phyloP scores from a whole-genome alignment of 2,113 vertebrate species.

The Etheostoma spectabile region DNA sequence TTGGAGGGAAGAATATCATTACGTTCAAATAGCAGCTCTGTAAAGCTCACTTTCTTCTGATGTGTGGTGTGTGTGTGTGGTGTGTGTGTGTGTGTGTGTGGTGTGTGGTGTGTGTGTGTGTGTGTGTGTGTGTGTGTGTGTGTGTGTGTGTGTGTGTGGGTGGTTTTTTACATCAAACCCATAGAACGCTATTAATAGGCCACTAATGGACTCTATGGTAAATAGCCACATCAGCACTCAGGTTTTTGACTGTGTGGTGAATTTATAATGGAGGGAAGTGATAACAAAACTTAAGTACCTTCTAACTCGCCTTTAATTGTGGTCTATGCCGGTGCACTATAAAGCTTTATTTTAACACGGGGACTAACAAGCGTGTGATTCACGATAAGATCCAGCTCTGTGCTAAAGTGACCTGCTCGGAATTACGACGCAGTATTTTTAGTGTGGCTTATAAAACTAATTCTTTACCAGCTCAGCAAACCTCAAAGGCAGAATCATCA shows the following conservation, averaged over 20 bases:
- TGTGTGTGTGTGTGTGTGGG: constrained; percentile 18
- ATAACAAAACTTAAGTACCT: constrained; percentile 70
- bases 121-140: neutral
- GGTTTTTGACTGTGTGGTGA: constrained; percentile 69
- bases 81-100: constrained; percentile 6
- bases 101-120: constrained; percentile 30
- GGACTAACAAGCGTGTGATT: constrained; percentile 51
- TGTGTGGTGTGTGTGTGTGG: constrained; percentile 19
- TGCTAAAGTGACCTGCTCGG: constrained; percentile 16
- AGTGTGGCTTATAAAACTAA: neutral
- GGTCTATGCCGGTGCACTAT: constrained; percentile 44
- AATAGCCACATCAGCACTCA: constrained; percentile 76
- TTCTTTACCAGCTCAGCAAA: neutral
- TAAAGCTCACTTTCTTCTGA: constrained; percentile 55
- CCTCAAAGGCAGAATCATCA: neutral
- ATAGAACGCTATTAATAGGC: constrained; percentile 68
- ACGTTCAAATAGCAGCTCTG: constrained; percentile 48
- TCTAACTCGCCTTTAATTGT: constrained; percentile 71
- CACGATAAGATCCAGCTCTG: constrained; percentile 6
- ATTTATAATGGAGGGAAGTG: constrained; percentile 70
- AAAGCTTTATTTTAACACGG: constrained; percentile 53
- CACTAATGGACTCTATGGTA: constrained; percentile 75
- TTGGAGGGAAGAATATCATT: constrained; percentile 57
- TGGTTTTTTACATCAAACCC: constrained; percentile 75
- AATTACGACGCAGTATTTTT: neutral